Percentiles rank a stretch among this genome's conserved stretches.
phyloP scores from a whole-genome alignment of 2,888 invertebrate species.

The Strigamia crassipes region DNA sequence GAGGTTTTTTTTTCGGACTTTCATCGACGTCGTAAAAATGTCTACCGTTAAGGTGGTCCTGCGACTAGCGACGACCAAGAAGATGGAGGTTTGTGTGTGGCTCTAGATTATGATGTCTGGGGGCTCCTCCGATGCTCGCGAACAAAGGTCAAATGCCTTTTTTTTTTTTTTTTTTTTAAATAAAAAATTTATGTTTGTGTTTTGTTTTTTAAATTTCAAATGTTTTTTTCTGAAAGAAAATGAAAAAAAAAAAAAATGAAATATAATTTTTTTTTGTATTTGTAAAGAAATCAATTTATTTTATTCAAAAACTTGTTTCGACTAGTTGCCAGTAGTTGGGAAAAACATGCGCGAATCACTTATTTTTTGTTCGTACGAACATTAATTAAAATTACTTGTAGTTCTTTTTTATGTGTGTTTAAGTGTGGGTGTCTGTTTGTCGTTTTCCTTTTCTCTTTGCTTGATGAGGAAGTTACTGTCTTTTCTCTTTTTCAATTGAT shows the following conservation, averaged over 20 bases:
- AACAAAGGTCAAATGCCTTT: constrained; percentile 16
- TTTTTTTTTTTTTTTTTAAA: neutral
- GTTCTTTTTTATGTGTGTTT: constrained; percentile 27
- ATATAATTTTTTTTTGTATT: neutral
- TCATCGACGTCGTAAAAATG: constrained; percentile 24
- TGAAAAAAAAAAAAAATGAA: neutral
- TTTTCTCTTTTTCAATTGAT: constrained; percentile 35
- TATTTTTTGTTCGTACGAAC: neutral
- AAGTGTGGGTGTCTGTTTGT: constrained; percentile 23
- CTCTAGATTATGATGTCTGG: constrained; percentile 23
- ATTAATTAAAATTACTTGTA: constrained; percentile 36
- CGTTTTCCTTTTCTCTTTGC: constrained; percentile 28
- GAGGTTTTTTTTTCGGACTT: neutral
- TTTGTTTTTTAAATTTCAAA: neutral
- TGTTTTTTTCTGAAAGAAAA: neutral
- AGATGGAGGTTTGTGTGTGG: constrained; percentile 34
- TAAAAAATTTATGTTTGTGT: neutral
- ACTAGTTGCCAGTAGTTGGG: constrained; percentile 1
- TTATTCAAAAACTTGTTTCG: neutral
- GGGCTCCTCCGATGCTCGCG: constrained; percentile 15
- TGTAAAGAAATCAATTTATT: neutral
- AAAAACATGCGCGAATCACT: neutral
- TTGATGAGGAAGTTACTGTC: constrained; percentile 24
- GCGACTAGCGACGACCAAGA: neutral
- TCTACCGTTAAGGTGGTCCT: constrained; percentile 20